phyloP scores from a whole-genome alignment of 1,140 invertebrate genomes.

The Hylaeus anthracinus region DNA sequence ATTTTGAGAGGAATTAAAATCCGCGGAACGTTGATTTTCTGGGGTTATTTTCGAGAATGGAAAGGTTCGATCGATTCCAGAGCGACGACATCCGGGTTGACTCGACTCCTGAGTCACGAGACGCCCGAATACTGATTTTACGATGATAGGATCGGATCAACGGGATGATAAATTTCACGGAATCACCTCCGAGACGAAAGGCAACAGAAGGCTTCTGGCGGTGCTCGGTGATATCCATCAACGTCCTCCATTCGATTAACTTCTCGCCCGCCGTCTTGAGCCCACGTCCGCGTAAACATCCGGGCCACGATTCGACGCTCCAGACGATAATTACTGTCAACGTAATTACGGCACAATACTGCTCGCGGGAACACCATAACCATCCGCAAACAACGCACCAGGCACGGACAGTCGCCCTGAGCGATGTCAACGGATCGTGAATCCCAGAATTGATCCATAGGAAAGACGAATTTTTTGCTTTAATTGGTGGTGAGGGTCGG shows the following conservation, averaged over 20 bases:
- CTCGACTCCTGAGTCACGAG: neutral
- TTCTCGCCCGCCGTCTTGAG: neutral
- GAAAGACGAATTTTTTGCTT: too few species aligned
- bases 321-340: constrained; percentile 25
- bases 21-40: neutral
- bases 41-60: neutral
- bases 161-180: constrained; percentile 38
- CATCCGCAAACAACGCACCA: constrained; percentile 19
- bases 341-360: constrained; percentile 37
- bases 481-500: too few species aligned
- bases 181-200: constrained; percentile 21
- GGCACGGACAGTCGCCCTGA: too few species aligned
- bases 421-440: too few species aligned
- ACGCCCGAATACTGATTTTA: constrained; percentile 31
- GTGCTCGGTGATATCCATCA: constrained; percentile 33
- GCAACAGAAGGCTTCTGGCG: constrained; percentile 4
- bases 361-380: neutral
- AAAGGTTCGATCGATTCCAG: constrained; percentile 16
- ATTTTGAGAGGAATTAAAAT: constrained; percentile 15
- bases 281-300: neutral
- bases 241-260: constrained; percentile 39
- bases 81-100: neutral
- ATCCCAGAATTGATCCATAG: too few species aligned
- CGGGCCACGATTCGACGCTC: neutral
- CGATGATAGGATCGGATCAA: constrained; percentile 30